Percentiles rank a stretch among this genome's conserved stretches.
These are phyloP conservation scores for Andrena trimmerana DNA, from an alignment of 2,888 invertebrate genomes.

Conservation along the genomic window DNA sequence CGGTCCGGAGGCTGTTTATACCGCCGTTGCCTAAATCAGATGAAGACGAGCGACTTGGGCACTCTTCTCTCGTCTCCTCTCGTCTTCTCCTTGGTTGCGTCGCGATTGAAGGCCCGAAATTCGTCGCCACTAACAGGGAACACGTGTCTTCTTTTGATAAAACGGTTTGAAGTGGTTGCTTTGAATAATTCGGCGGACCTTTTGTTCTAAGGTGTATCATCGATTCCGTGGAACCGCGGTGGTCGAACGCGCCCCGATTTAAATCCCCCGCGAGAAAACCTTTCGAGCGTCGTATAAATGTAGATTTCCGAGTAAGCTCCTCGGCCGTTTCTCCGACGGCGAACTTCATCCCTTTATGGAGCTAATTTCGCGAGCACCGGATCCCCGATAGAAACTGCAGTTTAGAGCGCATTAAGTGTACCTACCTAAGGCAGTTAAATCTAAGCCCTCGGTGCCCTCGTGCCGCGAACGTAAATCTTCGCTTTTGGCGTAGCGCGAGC, in stretches of 20 bases:
- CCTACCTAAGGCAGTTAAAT: constrained; percentile 41
- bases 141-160: neutral
- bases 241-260: no score
- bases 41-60: constrained; percentile 65
- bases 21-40: constrained; percentile 66
- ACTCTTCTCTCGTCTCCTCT: constrained; percentile 8
- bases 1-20: constrained; percentile 52
- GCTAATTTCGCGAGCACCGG: constrained; percentile 42
- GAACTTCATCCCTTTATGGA: constrained; percentile 43
- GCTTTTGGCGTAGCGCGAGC: constrained; percentile 3
- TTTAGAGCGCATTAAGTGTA: constrained; percentile 54
- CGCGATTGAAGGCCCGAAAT: neutral
- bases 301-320: constrained; percentile 54
- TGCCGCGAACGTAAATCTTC: constrained; percentile 41
- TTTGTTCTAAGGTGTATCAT: no score
- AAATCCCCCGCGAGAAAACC: neutral
- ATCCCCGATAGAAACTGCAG: constrained; percentile 37
- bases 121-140: neutral
- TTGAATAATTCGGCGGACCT: no score
- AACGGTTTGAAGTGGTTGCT: neutral
- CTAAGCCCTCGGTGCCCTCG: constrained; percentile 28
- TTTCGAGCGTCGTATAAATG: constrained; percentile 55
- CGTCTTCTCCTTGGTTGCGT: constrained; percentile 12
- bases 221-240: no score
- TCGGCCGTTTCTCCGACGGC: constrained; percentile 25